Conservation (phyloP, 2,113 vertebrate species). For the Tonatia bakeri region DNA sequence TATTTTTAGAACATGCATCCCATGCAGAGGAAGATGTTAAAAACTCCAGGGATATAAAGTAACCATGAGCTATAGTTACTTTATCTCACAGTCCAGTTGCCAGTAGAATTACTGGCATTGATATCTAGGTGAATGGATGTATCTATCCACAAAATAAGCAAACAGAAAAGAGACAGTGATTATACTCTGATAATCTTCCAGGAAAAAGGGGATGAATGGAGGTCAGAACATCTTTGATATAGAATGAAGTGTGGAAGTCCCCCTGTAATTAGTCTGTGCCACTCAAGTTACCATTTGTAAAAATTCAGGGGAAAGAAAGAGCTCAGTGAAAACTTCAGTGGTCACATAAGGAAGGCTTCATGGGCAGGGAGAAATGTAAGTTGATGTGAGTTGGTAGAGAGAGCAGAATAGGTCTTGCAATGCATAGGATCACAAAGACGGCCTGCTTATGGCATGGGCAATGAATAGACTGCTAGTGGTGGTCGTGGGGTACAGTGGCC, state of each 20-base stretch:
- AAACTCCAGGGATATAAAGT: background rate
- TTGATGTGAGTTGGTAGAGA: background rate
- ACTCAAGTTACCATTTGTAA: background rate
- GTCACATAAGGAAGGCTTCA: background rate
- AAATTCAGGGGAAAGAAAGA: slow-evolving; percentile 6
- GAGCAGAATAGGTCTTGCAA: background rate
- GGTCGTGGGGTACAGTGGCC: background rate
- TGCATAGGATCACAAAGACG: background rate
- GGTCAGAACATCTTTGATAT: background rate
- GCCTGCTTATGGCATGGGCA: background rate
- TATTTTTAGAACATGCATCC: background rate
- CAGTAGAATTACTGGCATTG: background rate
- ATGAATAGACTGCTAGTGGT: background rate
- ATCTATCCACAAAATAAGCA: background rate
- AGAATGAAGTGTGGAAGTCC: background rate
- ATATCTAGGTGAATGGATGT: background rate
- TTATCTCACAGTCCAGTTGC: background rate
- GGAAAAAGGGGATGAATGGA: background rate
- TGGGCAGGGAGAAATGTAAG: background rate
- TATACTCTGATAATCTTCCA: background rate
- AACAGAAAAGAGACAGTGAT: background rate
- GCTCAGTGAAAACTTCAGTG: background rate
- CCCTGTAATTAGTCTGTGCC: background rate
- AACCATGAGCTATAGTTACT: background rate
- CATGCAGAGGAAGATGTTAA: background rate